These are phyloP conservation scores for Clarias macrocephalus DNA, from an alignment of 2,113 vertebrate genomes.

Conservation along the genomic window DNA sequence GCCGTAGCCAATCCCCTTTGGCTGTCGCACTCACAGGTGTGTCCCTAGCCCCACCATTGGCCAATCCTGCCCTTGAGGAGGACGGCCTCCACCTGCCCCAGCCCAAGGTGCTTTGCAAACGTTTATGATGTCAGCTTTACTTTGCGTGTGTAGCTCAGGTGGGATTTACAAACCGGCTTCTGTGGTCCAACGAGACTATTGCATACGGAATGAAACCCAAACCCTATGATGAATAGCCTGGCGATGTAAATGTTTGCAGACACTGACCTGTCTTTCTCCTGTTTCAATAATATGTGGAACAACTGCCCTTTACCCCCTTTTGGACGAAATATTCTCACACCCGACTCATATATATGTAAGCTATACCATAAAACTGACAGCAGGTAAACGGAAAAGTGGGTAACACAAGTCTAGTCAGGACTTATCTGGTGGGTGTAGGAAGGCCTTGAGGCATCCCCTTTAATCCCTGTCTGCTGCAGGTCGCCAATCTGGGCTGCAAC, in stretches of 20 bases:
- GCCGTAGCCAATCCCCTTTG: constrained; percentile 83
- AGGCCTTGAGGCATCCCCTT: constrained; percentile 38
- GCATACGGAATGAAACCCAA: constrained; percentile 53
- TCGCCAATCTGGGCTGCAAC: constrained; percentile 56
- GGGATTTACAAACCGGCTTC: constrained; percentile 58
- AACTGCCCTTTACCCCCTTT: constrained; percentile 67
- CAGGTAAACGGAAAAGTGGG: constrained; percentile 22
- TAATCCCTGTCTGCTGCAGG: constrained; percentile 44
- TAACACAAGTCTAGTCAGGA: constrained; percentile 30
- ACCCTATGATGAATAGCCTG: constrained; percentile 38
- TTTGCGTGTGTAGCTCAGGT: constrained; percentile 68
- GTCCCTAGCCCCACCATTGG: constrained; percentile 78
- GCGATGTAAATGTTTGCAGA: constrained; percentile 46
- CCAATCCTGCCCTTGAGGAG: constrained; percentile 59
- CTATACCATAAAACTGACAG: constrained; percentile 37
- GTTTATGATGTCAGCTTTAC: constrained; percentile 74
- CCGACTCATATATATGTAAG: constrained; percentile 55
- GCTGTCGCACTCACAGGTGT: constrained; percentile 85
- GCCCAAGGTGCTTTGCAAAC: constrained; percentile 64
- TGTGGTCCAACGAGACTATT: constrained; percentile 61
- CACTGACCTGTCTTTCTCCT: constrained; percentile 42
- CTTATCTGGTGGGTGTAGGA: constrained; percentile 31
- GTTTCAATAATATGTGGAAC: constrained; percentile 59
- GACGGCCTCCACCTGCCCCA: constrained; percentile 52
- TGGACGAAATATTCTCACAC: constrained; percentile 59